phyloP scores from a whole-genome alignment of 1,140 invertebrate genomes.

The Andricus grossulariae region DNA sequence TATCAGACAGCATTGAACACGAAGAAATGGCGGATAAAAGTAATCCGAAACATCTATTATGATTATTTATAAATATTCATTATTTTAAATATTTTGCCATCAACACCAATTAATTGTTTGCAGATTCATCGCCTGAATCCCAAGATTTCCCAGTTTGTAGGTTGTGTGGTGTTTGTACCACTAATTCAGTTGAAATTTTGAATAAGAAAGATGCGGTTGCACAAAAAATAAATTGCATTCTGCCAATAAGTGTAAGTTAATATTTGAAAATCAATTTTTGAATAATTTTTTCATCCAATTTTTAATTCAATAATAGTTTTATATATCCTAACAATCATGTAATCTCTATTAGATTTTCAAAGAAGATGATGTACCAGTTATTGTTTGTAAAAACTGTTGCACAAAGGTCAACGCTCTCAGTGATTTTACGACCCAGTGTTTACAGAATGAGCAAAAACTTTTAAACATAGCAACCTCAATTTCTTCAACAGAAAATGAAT shows the following conservation, averaged over 20 bases:
- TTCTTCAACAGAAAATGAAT: neutral
- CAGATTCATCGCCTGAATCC: neutral
- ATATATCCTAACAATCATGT: too few species aligned
- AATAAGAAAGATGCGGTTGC: neutral
- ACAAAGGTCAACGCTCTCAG: neutral
- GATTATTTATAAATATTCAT: neutral
- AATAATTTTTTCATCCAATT: too few species aligned
- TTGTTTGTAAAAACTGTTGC: neutral
- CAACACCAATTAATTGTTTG: neutral
- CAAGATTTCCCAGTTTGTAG: neutral
- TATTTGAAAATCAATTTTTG: too few species aligned
- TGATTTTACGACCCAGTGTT: neutral
- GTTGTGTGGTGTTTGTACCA: neutral
- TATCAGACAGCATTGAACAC: neutral
- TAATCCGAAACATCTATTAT: neutral
- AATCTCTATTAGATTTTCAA: neutral
- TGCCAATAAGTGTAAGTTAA: constrained; percentile 1
- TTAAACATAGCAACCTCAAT: neutral
- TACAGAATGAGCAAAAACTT: neutral
- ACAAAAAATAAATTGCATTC: neutral
- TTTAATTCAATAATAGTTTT: too few species aligned
- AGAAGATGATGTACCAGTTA: neutral
- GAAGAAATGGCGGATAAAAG: neutral
- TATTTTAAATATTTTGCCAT: neutral
- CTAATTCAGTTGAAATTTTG: neutral